phyloP scores from a whole-genome alignment of 2,113 vertebrate genomes.

The Ceyx melanurus region DNA sequence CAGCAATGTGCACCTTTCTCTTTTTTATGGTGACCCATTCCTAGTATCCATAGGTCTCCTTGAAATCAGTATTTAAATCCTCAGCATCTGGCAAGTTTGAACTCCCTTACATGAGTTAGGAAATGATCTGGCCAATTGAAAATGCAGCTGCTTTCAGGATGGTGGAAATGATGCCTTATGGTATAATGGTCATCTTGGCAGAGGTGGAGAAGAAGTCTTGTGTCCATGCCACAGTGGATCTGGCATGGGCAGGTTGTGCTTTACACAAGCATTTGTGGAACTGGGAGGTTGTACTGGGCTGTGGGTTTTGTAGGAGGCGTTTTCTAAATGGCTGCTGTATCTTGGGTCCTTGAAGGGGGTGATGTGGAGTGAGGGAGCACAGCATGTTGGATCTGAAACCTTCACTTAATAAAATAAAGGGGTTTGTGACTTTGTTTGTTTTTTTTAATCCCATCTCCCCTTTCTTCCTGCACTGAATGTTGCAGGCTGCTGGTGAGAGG shows the following conservation, averaged over 20 bases:
- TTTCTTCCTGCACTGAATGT: accelerated
- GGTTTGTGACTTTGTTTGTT: background rate
- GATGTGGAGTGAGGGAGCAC: background rate
- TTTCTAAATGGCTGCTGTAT: background rate
- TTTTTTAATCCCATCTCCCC: accelerated
- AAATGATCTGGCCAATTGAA: background rate
- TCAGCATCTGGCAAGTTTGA: background rate
- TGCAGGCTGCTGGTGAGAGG: conserved; percentile 83
- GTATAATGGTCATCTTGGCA: background rate
- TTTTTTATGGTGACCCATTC: background rate
- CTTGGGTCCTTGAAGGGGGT: background rate
- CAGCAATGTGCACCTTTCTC: background rate
- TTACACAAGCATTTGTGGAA: background rate
- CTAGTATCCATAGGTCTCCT: background rate
- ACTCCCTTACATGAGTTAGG: background rate
- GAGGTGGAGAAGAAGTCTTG: background rate
- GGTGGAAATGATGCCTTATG: background rate
- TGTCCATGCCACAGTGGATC: background rate
- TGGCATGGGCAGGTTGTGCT: background rate
- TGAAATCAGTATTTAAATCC: background rate
- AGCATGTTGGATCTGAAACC: background rate
- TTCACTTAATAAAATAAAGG: background rate
- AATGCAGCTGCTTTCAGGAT: accelerated
- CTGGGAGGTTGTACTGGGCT: no score
- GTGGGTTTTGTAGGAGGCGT: background rate